phyloP scores from a whole-genome alignment of 1,140 invertebrate species.

The Drosophila burlai region DNA sequence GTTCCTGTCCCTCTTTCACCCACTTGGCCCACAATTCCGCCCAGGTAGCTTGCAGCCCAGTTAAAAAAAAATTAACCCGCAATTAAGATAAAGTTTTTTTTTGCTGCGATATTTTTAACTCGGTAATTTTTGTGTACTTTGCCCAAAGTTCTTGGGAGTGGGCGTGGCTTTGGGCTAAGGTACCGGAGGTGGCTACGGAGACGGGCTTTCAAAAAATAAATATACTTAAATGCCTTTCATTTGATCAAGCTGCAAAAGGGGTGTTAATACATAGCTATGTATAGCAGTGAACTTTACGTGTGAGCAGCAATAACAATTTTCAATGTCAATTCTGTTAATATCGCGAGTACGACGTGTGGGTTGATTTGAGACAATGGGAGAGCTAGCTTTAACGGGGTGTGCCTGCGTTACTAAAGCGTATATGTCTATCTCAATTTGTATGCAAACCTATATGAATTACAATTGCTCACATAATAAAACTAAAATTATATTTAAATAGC shows the following conservation, averaged over 20 bases:
- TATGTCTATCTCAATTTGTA: not conserved
- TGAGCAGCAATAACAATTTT: slow-evolving; percentile 2
- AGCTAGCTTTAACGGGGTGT: not conserved
- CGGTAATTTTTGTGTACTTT: slow-evolving; percentile 54
- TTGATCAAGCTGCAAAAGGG: slow-evolving; percentile 19
- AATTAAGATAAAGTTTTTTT: slow-evolving; percentile 62
- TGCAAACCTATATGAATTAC: not conserved
- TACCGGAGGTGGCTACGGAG: not conserved
- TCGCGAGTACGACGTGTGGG: slow-evolving; percentile 22
- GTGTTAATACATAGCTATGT: slow-evolving; percentile 14
- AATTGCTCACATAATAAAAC: not conserved
- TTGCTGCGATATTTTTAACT: slow-evolving; percentile 40
- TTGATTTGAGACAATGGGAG: not conserved
- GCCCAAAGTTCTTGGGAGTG: slow-evolving; percentile 29
- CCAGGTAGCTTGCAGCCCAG: slow-evolving; percentile 14
- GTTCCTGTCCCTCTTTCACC: slow-evolving; percentile 2
- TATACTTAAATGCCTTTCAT: slow-evolving; percentile 13
- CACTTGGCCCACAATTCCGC: not conserved
- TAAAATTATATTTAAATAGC: not conserved
- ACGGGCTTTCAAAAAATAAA: slow-evolving; percentile 12
- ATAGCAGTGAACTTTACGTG: not conserved
- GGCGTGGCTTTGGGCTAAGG: slow-evolving; percentile 11
- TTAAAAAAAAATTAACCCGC: slow-evolving; percentile 46
- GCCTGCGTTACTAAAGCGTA: not conserved
- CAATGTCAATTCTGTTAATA: slow-evolving; percentile 38